A percentile compares a stretch with the other conserved stretches of the same genome.
Conservation (phyloP, 2,888 invertebrate genomes). For the Schizaphis graminum region DNA sequence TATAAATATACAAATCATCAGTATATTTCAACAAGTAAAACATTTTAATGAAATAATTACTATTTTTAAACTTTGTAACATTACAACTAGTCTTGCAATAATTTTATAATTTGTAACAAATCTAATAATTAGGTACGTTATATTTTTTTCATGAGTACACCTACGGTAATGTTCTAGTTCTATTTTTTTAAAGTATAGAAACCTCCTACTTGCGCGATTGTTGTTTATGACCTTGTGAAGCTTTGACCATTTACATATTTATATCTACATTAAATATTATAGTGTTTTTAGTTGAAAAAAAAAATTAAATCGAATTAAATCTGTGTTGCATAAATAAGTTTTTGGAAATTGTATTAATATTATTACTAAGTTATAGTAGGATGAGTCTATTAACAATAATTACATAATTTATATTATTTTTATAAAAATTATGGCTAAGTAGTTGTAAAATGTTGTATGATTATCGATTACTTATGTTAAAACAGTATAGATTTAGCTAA, state of each 20-base stretch:
- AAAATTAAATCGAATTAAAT: not conserved
- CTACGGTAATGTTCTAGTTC: constrained; percentile 44
- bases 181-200: constrained; percentile 27
- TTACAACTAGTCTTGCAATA: not conserved
- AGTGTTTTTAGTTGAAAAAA: not conserved
- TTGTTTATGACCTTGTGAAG: not conserved
- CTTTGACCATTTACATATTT: not conserved
- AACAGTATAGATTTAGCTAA: not conserved
- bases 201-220: not conserved
- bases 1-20: not conserved
- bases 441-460: not conserved
- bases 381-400: not conserved
- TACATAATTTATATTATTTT: not conserved
- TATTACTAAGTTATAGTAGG: not conserved
- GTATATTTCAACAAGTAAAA: not conserved
- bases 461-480: not conserved
- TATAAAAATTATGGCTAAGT: not conserved
- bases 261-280: not conserved
- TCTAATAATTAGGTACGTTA: not conserved
- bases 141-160: not conserved
- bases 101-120: not conserved
- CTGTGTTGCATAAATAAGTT: not conserved
- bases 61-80: not conserved
- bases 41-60: not conserved
- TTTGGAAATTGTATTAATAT: not conserved